These are phyloP conservation scores for Hirudo medicinalis DNA, from an alignment of 1,140 invertebrate species.

Conservation along the genomic window DNA sequence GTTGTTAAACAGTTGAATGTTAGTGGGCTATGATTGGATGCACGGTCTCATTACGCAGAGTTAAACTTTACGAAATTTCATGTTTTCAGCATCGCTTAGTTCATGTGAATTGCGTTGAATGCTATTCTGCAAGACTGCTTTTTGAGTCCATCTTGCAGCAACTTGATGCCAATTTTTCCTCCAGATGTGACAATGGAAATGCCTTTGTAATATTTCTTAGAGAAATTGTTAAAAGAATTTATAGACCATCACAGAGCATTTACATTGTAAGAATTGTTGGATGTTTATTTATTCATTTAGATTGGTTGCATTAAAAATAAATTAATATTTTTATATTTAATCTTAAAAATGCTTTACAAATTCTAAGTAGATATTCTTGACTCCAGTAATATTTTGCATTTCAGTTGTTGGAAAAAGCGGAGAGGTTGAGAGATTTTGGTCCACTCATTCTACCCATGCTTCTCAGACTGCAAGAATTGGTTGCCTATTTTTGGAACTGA, in stretches of 20 bases:
- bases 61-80: constrained; percentile 3
- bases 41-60: background rate
- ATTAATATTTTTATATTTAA: background rate
- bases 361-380: background rate
- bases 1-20: constrained; percentile 49
- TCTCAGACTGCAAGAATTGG: constrained; percentile 58
- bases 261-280: constrained; percentile 35
- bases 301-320: background rate
- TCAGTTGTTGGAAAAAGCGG: constrained; percentile 61
- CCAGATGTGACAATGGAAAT: constrained; percentile 57
- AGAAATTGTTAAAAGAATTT: constrained; percentile 25
- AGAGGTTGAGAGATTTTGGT: constrained; percentile 59
- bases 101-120: constrained; percentile 66
- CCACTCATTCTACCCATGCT: constrained; percentile 55
- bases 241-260: constrained; percentile 29
- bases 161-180: constrained; percentile 42
- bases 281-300: constrained; percentile 6
- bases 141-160: constrained; percentile 60
- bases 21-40: constrained; percentile 17
- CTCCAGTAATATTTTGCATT: constrained; percentile 7
- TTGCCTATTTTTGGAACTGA: constrained; percentile 12
- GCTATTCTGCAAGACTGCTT: constrained; percentile 58
- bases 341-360: background rate
- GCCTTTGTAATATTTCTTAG: constrained; percentile 54
- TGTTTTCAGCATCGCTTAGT: constrained; percentile 44